Conservation (phyloP, 1,140 invertebrate genomes). For the Drosophila obscura region DNA sequence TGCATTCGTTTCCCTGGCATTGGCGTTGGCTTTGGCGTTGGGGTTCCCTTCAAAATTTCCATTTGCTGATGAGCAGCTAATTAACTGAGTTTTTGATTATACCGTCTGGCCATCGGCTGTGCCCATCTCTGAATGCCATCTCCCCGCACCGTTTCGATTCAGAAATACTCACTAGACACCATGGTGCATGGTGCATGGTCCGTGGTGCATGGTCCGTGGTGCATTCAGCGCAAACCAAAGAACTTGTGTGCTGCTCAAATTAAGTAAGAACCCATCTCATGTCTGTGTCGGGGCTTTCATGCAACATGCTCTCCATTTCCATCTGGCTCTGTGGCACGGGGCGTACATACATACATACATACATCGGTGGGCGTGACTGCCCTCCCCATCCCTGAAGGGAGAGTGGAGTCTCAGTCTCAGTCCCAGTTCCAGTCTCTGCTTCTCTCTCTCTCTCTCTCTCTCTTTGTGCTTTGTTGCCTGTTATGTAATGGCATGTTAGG, state of each 20-base stretch:
- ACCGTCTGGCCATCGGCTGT: not conserved
- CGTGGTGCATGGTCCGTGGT: too few species aligned
- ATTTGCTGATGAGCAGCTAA: slow-evolving; percentile 35
- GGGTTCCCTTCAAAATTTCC: not conserved
- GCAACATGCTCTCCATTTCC: not conserved
- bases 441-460: too few species aligned
- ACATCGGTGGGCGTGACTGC: too few species aligned
- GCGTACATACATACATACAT: too few species aligned
- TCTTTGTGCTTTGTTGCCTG: slow-evolving; percentile 46
- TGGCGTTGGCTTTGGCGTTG: not conserved
- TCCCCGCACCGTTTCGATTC: too few species aligned
- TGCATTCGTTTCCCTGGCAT: too few species aligned
- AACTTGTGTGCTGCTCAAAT: slow-evolving; percentile 57
- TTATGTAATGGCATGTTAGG: slow-evolving; percentile 80
- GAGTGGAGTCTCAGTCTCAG: too few species aligned
- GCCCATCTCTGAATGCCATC: too few species aligned
- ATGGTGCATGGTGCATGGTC: too few species aligned
- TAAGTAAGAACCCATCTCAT: slow-evolving; percentile 61
- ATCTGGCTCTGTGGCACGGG: slow-evolving; percentile 1
- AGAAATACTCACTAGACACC: too few species aligned
- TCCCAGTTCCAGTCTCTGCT: not conserved
- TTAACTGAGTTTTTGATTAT: slow-evolving; percentile 34
- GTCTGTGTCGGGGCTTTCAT: not conserved
- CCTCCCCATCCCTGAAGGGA: too few species aligned
- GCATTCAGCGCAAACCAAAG: not conserved